Percentiles rank a stretch among this genome's conserved stretches.
Conservation (phyloP, 2,888 invertebrate genomes). For the Caenorhabditis uteleia region DNA sequence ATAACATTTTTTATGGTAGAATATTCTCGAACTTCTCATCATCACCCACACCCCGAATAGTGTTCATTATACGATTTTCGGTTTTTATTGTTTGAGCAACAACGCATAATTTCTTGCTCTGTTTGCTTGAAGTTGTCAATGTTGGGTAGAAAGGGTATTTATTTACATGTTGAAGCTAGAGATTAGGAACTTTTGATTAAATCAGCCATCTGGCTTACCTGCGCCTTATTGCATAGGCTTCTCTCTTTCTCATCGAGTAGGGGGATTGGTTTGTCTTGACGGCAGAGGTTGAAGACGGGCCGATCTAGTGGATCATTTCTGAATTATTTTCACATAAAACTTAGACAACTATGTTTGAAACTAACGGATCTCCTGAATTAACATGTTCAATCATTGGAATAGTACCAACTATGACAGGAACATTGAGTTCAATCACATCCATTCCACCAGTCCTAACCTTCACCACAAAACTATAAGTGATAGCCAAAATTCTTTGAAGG, state of each 20-base stretch:
- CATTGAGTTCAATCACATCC: constrained; percentile 57
- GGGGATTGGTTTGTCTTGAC: constrained; percentile 45
- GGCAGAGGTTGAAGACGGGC: constrained; percentile 36
- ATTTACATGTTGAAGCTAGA: constrained; percentile 56
- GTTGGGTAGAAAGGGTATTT: constrained; percentile 61
- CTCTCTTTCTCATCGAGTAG: constrained; percentile 39
- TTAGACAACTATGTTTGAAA: background rate
- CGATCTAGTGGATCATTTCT: constrained; percentile 27
- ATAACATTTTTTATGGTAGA: background rate
- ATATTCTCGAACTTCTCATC: constrained; percentile 17
- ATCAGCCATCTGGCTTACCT: constrained; percentile 25
- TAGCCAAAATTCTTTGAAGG: constrained; percentile 30
- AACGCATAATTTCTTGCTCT: constrained; percentile 51
- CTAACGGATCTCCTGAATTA: constrained; percentile 26
- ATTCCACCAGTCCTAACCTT: constrained; percentile 44
- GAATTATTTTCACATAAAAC: background rate
- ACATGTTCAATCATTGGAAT: constrained; percentile 38
- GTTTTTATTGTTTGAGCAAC: constrained; percentile 31
- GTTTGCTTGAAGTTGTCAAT: constrained; percentile 60
- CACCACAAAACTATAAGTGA: constrained; percentile 34
- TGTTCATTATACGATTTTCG: constrained; percentile 32
- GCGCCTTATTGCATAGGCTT: constrained; percentile 47
- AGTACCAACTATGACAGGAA: constrained; percentile 60
- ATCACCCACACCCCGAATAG: constrained; percentile 20
- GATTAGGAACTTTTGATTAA: constrained; percentile 5